A percentile compares a stretch with the other conserved stretches of the same genome.
These are phyloP conservation scores for Trachops cirrhosus DNA, from an alignment of 2,797 vertebrate species.

Conservation along the genomic window DNA sequence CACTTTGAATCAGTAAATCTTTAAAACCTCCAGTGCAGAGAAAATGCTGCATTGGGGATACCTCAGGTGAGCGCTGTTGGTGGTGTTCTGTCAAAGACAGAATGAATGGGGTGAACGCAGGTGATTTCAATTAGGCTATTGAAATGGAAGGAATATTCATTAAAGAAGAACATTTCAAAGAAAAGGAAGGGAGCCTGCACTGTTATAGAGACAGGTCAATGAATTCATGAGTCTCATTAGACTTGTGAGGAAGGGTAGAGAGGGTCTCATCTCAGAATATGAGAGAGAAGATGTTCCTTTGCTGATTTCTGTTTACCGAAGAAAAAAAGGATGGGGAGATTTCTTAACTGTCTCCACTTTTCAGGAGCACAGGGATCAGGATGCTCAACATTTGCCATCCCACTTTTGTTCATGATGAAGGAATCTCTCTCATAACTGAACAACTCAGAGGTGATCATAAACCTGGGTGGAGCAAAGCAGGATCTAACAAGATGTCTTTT, in stretches of 20 bases:
- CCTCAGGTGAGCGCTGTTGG: not conserved
- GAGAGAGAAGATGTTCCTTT: not conserved
- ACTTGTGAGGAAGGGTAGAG: not conserved
- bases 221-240: not conserved
- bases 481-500: not conserved
- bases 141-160: not conserved
- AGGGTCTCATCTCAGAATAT: not conserved
- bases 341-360: not conserved
- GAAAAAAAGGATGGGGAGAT: not conserved
- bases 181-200: not conserved
- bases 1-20: not conserved
- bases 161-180: not conserved
- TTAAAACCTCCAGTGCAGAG: not conserved
- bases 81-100: not conserved
- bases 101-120: not conserved
- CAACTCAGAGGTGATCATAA: not conserved
- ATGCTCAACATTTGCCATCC: not conserved
- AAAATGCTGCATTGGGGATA: not conserved
- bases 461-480: not conserved
- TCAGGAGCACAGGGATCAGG: not conserved
- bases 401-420: not conserved
- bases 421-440: not conserved
- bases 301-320: not conserved
- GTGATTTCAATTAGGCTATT: not conserved
- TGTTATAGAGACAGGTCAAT: not conserved